Percentiles rank a stretch among this genome's conserved stretches.
phyloP scores from a whole-genome alignment of 2,113 vertebrate species.

The Probosciger aterrimus region DNA sequence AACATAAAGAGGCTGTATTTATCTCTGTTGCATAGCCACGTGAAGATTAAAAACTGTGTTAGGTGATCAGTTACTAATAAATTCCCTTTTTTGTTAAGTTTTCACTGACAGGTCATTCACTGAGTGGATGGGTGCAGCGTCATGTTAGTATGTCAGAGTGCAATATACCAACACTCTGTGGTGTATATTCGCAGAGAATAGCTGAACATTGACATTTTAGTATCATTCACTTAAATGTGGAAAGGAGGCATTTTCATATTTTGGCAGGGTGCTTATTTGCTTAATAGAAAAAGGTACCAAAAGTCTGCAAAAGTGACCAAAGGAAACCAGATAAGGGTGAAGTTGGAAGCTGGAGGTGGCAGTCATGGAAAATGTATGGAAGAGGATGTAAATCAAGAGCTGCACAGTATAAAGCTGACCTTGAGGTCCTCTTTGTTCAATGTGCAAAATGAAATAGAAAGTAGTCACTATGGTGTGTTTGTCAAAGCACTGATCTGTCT shows the following conservation, averaged over 20 bases:
- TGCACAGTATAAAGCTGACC: not conserved
- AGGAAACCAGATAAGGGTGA: not conserved
- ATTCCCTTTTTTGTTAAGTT: not conserved
- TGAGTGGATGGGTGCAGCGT: not conserved
- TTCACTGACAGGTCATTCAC: not conserved
- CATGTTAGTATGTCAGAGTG: not conserved
- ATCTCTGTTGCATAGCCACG: not conserved
- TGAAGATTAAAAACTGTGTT: constrained; percentile 1
- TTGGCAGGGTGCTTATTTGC: not conserved
- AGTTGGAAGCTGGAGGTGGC: not conserved
- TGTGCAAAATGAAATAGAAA: not conserved
- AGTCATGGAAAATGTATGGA: not conserved
- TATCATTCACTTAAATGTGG: not conserved
- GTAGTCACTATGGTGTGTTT: not conserved
- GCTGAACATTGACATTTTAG: not conserved
- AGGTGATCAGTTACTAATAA: not conserved
- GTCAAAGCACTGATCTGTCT: not conserved
- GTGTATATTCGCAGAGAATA: not conserved
- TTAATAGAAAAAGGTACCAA: not conserved
- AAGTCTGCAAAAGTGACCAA: not conserved
- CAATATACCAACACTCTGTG: not conserved
- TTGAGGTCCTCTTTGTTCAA: not conserved
- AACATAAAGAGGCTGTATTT: not conserved
- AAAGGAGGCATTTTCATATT: not conserved
- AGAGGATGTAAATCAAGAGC: not conserved